These are phyloP conservation scores for Synanceia verrucosa DNA, from an alignment of 2,797 vertebrate genomes.

Conservation along the genomic window DNA sequence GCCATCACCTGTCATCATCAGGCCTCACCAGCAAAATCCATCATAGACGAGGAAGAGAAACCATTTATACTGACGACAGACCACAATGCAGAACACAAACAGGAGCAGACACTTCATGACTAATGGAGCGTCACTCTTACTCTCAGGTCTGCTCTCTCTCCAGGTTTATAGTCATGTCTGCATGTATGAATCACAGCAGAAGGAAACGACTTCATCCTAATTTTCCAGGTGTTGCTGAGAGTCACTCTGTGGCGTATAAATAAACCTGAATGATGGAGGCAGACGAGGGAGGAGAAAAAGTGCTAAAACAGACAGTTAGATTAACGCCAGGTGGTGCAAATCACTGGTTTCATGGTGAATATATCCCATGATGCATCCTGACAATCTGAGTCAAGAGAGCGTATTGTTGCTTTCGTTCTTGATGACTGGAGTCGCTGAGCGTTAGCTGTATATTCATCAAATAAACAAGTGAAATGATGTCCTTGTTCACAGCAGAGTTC, in stretches of 20 bases:
- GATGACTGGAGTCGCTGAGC: neutral
- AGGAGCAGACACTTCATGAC: neutral
- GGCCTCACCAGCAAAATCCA: neutral
- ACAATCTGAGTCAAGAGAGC: neutral
- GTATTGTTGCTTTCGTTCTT: neutral
- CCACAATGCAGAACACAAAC: neutral
- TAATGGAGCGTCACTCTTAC: neutral
- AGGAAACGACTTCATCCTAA: neutral
- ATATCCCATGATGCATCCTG: neutral
- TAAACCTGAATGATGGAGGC: neutral
- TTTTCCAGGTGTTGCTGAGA: slow-evolving; percentile 3
- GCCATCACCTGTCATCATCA: neutral
- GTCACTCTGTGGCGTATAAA: slow-evolving; percentile 1
- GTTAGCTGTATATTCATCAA: neutral
- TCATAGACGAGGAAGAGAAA: neutral
- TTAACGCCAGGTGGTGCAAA: slow-evolving; percentile 9
- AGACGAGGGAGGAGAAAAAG: neutral
- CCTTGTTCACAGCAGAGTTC: neutral
- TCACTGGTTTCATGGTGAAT: neutral
- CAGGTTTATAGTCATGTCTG: neutral
- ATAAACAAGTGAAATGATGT: neutral
- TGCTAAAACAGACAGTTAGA: neutral
- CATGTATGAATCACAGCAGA: slow-evolving; percentile 4
- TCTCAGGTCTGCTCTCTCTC: neutral
- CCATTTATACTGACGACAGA: neutral